These are phyloP conservation scores for Polietes domitor DNA, from an alignment of 2,888 invertebrate species.

Conservation along the genomic window DNA sequence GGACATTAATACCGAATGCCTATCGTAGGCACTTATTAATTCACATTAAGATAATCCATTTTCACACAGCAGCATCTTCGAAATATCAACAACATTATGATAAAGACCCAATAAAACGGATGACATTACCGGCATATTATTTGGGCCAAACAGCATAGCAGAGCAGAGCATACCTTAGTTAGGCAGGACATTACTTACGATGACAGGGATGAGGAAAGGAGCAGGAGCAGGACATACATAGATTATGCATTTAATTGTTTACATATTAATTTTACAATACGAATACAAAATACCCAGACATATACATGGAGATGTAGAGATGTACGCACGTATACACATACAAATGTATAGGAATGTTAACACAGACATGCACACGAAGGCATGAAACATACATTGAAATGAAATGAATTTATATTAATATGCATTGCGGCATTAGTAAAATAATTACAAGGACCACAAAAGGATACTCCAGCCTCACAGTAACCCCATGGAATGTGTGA, in stretches of 20 bases:
- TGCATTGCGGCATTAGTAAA: background rate
- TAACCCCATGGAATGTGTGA: background rate
- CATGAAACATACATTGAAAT: background rate
- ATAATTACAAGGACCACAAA: background rate
- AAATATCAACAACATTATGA: too few species aligned
- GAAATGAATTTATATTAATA: conserved; percentile 1
- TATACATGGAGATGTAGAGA: too few species aligned
- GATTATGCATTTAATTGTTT: background rate
- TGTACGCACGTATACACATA: too few species aligned
- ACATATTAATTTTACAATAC: background rate
- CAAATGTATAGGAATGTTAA: background rate
- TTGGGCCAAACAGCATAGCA: background rate
- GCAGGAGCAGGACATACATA: background rate
- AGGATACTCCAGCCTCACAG: background rate
- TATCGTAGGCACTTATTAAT: too few species aligned
- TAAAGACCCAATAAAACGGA: background rate
- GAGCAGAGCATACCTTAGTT: background rate
- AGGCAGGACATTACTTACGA: background rate
- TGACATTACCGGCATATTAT: background rate
- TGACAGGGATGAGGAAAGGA: background rate
- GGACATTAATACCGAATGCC: too few species aligned
- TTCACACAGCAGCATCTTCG: too few species aligned
- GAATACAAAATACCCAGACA: too few species aligned
- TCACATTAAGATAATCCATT: too few species aligned
- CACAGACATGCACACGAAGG: background rate